Conservation (phyloP, 2,113 vertebrate species). For the Elanus axillaris region DNA sequence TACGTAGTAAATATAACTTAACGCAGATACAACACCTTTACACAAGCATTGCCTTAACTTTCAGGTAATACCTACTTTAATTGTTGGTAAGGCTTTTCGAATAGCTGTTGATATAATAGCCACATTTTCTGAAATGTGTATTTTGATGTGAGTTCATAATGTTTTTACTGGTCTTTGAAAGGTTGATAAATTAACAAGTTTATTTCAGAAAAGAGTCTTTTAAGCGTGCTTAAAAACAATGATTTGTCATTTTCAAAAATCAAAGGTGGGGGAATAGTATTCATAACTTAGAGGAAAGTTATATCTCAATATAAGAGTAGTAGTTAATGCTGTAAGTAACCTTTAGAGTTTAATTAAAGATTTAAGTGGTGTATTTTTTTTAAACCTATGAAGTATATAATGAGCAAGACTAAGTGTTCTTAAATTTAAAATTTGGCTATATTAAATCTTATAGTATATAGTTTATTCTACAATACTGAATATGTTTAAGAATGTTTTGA, state of each 20-base stretch:
- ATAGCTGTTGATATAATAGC: not conserved
- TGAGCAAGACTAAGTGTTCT: not conserved
- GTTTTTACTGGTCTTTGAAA: not conserved
- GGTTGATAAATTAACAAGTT: not conserved
- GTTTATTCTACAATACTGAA: not conserved
- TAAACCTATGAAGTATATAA: not conserved
- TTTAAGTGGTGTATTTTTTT: not conserved
- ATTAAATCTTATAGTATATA: not conserved
- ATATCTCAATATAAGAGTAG: not conserved
- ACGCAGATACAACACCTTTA: not conserved
- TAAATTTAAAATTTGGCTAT: not conserved
- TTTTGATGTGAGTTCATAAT: not conserved
- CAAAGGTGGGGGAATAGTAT: not conserved
- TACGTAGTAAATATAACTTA: not conserved
- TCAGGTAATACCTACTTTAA: not conserved
- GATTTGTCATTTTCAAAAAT: not conserved
- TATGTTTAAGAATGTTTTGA: not conserved
- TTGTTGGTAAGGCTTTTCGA: not conserved
- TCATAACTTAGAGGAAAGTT: not conserved
- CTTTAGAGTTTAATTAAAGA: not conserved
- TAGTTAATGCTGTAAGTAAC: not conserved
- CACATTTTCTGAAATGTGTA: accelerated
- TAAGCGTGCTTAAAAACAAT: not conserved
- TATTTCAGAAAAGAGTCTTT: not conserved
- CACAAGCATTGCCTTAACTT: not conserved